Base-by-base conservation (phyloP, 2,113 vertebrate species). In the Pungitius pungitius region DNA sequence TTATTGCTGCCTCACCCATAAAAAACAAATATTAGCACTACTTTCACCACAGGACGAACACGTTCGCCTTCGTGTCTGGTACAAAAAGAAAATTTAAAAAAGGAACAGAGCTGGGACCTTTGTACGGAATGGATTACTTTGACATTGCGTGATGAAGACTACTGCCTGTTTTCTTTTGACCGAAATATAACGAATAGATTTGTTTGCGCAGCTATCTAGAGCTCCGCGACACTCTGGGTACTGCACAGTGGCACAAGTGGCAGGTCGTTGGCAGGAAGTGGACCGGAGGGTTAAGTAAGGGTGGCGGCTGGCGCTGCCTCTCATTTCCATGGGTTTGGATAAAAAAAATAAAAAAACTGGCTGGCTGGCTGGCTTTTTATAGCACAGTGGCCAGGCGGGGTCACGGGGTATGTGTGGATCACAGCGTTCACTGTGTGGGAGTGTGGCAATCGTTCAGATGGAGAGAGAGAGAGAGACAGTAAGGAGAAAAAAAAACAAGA, bases 341-440 rank as follows among this genome's bases (percentile, higher is more conserved):
- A 73, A 90, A 86, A 91, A 87, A n/a, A n/a, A n/a, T n/a, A n/a
- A n/a, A n/a, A n/a, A n/a, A n/a, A n/a, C n/a, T n/a, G n/a, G n/a
- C n/a, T n/a, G n/a, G n/a, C 67, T 68, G 59, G 61, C 69, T 20
- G 55, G 65, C 89, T 92, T 92, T 93, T 92, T 93, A 90, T 93
- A 93, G 87, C 80, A 43, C 83, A 67, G 87, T 62, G 84, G 84
- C 84, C 78, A 78, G 87, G 87, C 64, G 82, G 89, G 91, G 91
- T 93, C 90, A 90, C 59, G 33, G 87, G 76, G 90, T 91, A 70
- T 91, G 78, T 81, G 86, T 80, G 81, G 85, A 87, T 82, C 58
- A 83, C 76, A 87, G 82, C 82, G 35, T 83, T 85, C 80, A 72
- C 81, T 90, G 69, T 89, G 89, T 87, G 85, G 84, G 83, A 84